Evolutionary conservation across 2,113 vertebrate genomes (phyloP).

Genomic region (Struthidea cinerea): DNA sequence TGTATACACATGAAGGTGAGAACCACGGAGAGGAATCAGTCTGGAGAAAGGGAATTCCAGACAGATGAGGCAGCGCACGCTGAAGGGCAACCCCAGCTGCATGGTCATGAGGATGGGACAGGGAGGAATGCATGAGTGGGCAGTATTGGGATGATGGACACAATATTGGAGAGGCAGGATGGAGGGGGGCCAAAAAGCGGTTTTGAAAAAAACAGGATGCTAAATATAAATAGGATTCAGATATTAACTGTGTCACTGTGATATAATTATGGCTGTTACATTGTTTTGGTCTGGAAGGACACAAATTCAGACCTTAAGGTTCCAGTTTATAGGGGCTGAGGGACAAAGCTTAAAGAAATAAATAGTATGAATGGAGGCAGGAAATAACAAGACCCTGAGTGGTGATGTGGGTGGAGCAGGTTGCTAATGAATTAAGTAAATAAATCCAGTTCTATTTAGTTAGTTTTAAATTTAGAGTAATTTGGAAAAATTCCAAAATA

Average conservation of each 20-base stretch:
- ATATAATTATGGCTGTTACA: not conserved
- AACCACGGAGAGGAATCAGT: not conserved
- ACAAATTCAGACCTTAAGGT: not conserved
- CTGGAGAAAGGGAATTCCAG: constrained; percentile 16
- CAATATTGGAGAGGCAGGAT: not conserved
- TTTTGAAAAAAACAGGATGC: not conserved
- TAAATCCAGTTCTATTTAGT: not conserved
- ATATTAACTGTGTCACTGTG: constrained; percentile 1
- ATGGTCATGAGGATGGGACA: not conserved
- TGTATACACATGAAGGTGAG: not conserved
- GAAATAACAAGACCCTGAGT: not conserved
- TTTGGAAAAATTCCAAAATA: not conserved
- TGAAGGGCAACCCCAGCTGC: constrained; percentile 54
- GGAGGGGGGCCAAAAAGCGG: constrained; percentile 4
- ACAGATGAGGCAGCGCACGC: not conserved
- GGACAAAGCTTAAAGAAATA: not conserved
- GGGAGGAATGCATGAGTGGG: constrained; percentile 49
- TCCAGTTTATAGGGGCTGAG: not conserved
- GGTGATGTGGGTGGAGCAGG: not conserved
- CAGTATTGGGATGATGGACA: constrained; percentile 21
- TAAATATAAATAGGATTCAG: constrained; percentile 43
- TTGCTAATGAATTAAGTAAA: not conserved
- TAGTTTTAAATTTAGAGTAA: not conserved
- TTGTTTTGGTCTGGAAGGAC: not conserved
- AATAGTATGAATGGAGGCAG: not conserved